A percentile compares a stretch with the other conserved stretches of the same genome.
Evolutionary conservation across 1,140 invertebrate species (phyloP).

Genomic region (Bactericera cockerelli): DNA sequence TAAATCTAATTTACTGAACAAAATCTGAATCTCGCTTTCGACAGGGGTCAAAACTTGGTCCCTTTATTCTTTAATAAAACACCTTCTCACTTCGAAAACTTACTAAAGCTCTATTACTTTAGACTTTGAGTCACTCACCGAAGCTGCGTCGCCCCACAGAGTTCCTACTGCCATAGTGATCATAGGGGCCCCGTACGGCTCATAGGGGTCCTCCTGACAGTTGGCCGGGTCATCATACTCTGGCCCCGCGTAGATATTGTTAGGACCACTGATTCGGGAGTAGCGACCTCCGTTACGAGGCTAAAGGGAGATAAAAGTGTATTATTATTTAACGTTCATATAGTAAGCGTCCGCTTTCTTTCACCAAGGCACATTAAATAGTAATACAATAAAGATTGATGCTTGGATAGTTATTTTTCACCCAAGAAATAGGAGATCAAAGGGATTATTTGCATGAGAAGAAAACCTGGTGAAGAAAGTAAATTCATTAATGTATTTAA

Average conservation of each 20-base stretch:
- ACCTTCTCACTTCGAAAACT: too few relatives aligned
- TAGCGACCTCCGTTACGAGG: constrained; percentile 54
- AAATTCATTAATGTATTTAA: too few relatives aligned
- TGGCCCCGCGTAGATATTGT: constrained; percentile 37
- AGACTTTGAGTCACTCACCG: constrained; percentile 24
- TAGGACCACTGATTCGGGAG: constrained; percentile 35
- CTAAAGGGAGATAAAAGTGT: constrained; percentile 28
- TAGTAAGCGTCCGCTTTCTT: background rate
- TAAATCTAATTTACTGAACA: too few relatives aligned
- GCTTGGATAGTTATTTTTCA: too few relatives aligned
- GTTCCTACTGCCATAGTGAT: constrained; percentile 68
- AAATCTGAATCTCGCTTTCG: too few relatives aligned
- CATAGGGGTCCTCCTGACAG: constrained; percentile 76
- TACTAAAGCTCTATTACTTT: too few relatives aligned
- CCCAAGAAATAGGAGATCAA: too few relatives aligned
- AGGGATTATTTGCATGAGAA: too few relatives aligned
- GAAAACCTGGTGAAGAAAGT: too few relatives aligned
- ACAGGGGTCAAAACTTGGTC: too few relatives aligned
- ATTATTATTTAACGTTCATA: background rate
- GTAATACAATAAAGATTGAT: too few relatives aligned
- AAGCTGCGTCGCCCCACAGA: constrained; percentile 53
- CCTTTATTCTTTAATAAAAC: too few relatives aligned
- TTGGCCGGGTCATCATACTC: constrained; percentile 86
- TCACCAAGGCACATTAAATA: background rate
- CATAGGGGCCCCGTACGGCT: constrained; percentile 62